Base-by-base conservation (phyloP, 1,140 invertebrate genomes). In the Cardiocondyla obscurior region DNA sequence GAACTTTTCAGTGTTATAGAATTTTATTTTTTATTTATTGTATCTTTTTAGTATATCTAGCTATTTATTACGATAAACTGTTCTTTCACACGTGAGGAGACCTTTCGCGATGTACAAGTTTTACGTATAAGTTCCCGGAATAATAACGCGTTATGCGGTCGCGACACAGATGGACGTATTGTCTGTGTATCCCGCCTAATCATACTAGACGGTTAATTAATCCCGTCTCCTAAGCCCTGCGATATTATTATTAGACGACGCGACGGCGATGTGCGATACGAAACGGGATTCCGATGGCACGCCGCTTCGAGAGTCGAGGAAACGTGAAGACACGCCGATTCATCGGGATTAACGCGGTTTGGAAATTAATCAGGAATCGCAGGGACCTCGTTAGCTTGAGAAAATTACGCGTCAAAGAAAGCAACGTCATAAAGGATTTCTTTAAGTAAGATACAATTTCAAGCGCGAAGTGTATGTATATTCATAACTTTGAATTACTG, bases 181-280 rank as follows among this genome's bases (percentile, higher is more conserved):
- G 28, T 30, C 25, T n/a, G 22, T 28, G 36, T 46, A 55, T 60
- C 57, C 57, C 55, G 25, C 28, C 28, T 36, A 16, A 60, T 74
- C 53, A 6, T 62, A 30, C 69, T 22, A 72, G 51, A 55, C 49
- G 36, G 10, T 74, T 60, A 60, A 76, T 76, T 76, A 76, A 62
- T 60, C n/a, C 39, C 25, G n/a, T 12, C n/a, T 46, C 19, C 39
- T 30, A 46, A 33, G 39, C 42, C 46, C 0, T 57, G 25, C n/a
- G 55, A 62, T 46, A 76, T 76, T 62, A 76, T 62, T 76, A 49
- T 33, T 36, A 74, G 55, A 74, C 53, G 28, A 25, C 8, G 51
- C 16, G 28, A 58, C 7, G 33, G 58, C 19, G 30, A 10, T 39
- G 10, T 22, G 30, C 3, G 46, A 33, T 30, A 14, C 46, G 30